These are phyloP conservation scores for Pseudorectes ferrugineus DNA, from an alignment of 2,113 vertebrate species.

Conservation along the genomic window DNA sequence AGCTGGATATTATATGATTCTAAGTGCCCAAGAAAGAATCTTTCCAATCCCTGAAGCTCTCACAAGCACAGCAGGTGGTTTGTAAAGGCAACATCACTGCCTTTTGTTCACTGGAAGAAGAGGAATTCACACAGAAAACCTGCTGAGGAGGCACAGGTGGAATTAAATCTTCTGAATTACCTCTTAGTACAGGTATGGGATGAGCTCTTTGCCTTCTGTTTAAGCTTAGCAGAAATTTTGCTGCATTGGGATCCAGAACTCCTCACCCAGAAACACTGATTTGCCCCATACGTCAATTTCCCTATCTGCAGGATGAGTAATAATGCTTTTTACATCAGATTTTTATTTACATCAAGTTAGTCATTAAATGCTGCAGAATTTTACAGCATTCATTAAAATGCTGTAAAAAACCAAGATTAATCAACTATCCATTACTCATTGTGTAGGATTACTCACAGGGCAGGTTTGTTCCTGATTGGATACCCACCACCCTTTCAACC, in stretches of 20 bases:
- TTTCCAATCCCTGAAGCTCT: neutral
- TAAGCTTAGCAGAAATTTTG: neutral
- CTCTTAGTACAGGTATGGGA: neutral
- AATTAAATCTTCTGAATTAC: neutral
- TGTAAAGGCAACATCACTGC: neutral
- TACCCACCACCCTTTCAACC: neutral
- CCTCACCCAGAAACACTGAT: neutral
- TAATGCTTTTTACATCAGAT: neutral
- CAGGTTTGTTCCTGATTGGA: neutral
- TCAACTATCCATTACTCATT: neutral
- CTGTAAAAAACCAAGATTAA: neutral
- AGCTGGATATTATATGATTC: accelerated
- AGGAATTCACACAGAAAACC: neutral
- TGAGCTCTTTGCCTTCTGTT: neutral
- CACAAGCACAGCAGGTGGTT: neutral
- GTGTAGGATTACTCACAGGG: neutral
- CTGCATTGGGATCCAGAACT: neutral
- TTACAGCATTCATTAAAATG: neutral
- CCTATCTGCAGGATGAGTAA: neutral
- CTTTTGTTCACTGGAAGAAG: neutral
- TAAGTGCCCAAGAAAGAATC: neutral
- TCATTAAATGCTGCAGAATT: neutral
- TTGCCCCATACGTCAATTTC: neutral
- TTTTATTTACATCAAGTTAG: neutral
- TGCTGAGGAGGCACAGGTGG: neutral